These are phyloP conservation scores for Pseudolaguvia tuberculata DNA, from an alignment of 2,113 vertebrate genomes.

Conservation along the genomic window DNA sequence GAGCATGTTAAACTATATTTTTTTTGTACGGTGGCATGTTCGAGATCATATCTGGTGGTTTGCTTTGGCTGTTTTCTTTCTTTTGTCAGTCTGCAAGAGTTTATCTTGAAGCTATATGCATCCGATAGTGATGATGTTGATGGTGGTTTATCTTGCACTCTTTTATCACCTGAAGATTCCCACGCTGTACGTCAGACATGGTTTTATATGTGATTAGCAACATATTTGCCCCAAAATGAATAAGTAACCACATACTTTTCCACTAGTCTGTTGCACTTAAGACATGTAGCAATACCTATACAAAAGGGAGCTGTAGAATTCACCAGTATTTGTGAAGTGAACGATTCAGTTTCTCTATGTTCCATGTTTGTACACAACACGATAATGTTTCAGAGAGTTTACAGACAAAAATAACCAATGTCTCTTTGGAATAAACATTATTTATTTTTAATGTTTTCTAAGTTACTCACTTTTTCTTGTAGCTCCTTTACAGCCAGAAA, in stretches of 20 bases:
- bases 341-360: slow-evolving; percentile 75
- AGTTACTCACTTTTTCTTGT: slow-evolving; percentile 90
- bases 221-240: slow-evolving; percentile 62
- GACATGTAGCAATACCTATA: slow-evolving; percentile 82
- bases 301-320: slow-evolving; percentile 65
- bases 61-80: slow-evolving; percentile 15
- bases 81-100: not conserved
- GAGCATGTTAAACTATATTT: not conserved
- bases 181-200: slow-evolving; percentile 65
- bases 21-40: not conserved
- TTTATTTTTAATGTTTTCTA: slow-evolving; percentile 99
- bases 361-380: slow-evolving; percentile 87
- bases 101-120: slow-evolving; percentile 50
- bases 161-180: slow-evolving; percentile 62
- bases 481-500: slow-evolving; percentile 87
- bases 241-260: slow-evolving; percentile 63
- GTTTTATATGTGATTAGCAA: slow-evolving; percentile 71
- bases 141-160: slow-evolving; percentile 56
- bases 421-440: slow-evolving; percentile 90
- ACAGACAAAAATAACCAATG: slow-evolving; percentile 63
- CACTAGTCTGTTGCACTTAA: slow-evolving; percentile 81
- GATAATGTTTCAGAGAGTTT: slow-evolving; percentile 68
- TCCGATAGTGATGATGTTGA: slow-evolving; percentile 54
- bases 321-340: slow-evolving; percentile 80
- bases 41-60: not conserved